A percentile compares a stretch with the other conserved stretches of the same genome.
phyloP scores from a whole-genome alignment of 2,113 vertebrate species.

The Nesoenas mayeri region DNA sequence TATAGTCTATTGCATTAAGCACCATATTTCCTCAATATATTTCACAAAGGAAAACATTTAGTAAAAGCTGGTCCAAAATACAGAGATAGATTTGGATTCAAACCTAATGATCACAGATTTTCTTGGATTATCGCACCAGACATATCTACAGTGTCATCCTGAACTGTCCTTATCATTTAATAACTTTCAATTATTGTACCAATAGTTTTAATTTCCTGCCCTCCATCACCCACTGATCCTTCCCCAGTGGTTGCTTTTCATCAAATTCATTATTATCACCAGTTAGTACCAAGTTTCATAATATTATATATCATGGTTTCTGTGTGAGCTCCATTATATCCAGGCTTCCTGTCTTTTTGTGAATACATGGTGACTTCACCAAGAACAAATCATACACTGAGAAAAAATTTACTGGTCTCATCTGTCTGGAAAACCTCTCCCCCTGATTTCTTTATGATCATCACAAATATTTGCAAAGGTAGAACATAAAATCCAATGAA shows the following conservation, averaged over 20 bases:
- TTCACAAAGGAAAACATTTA: not conserved
- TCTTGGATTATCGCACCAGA: not conserved
- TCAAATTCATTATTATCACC: not conserved
- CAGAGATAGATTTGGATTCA: not conserved
- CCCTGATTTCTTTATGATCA: conserved; percentile 37
- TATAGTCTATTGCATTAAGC: not conserved
- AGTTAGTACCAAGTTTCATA: not conserved
- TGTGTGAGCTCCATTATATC: not conserved
- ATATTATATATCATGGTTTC: not conserved
- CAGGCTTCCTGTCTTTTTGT: not conserved
- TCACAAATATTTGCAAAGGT: conserved; percentile 56
- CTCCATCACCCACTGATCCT: not conserved
- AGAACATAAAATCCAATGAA: conserved; percentile 34
- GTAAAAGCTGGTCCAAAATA: not conserved
- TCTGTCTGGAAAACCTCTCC: conserved; percentile 2
- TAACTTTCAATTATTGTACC: not conserved
- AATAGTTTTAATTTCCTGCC: conserved; percentile 14
- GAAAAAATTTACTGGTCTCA: not conserved
- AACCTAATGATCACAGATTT: not conserved
- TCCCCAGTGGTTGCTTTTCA: not conserved
- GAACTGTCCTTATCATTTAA: not conserved
- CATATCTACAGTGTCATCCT: not conserved
- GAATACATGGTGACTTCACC: not conserved
- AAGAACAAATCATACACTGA: not conserved
- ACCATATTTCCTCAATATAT: not conserved